Percentiles rank a stretch among this genome's conserved stretches.
These are phyloP conservation scores for Pangasius mekongensis DNA, from an alignment of 2,797 vertebrate genomes.

Conservation along the genomic window DNA sequence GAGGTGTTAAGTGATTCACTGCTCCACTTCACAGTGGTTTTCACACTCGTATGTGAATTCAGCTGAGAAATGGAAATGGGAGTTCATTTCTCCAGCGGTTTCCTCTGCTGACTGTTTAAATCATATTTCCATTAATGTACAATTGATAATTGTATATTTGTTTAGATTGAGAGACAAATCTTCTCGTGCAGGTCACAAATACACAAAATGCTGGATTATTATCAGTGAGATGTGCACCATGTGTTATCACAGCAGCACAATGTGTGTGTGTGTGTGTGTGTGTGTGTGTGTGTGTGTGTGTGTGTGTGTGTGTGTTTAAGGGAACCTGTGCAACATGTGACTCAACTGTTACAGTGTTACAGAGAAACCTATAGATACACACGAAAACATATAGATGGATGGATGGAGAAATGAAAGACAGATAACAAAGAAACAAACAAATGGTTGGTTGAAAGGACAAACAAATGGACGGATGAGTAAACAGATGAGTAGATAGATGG, in stretches of 20 bases:
- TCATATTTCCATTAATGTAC: background rate
- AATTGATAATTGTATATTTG: background rate
- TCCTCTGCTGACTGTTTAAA: background rate
- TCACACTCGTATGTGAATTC: background rate
- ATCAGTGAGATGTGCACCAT: background rate
- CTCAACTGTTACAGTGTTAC: background rate
- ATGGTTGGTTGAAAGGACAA: background rate
- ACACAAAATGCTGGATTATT: background rate
- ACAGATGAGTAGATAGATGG: background rate
- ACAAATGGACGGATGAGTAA: background rate
- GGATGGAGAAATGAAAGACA: background rate
- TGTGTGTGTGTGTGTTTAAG: no score
- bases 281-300: no score
- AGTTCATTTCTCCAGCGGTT: background rate
- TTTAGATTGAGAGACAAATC: background rate
- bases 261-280: background rate
- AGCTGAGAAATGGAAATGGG: background rate
- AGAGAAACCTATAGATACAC: background rate
- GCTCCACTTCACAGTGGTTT: conserved; percentile 15
- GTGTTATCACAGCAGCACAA: background rate
- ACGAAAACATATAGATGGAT: background rate
- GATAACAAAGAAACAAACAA: background rate
- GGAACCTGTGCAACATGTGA: background rate
- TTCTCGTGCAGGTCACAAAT: background rate
- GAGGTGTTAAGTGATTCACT: conserved; percentile 11